Evolutionary conservation across 2,888 invertebrate genomes (phyloP).

Genomic region (Agonopterix arenella): DNA sequence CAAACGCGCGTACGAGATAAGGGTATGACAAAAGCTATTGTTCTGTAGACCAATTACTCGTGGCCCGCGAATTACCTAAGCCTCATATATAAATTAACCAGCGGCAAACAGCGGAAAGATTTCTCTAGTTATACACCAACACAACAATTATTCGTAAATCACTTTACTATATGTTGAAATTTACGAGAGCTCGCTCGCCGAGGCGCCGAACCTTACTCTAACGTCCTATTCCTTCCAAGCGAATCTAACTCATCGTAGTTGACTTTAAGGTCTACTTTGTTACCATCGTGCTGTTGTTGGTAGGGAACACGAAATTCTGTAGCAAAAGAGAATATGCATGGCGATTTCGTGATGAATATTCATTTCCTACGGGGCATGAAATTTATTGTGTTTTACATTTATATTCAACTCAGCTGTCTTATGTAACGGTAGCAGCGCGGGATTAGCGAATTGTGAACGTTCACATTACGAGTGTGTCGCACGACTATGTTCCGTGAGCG

Average conservation of each 20-base stretch:
- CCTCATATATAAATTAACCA: constrained; percentile 76
- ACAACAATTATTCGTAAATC: constrained; percentile 78
- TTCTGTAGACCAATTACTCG: constrained; percentile 75
- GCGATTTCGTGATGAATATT: constrained; percentile 78
- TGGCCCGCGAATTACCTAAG: constrained; percentile 74
- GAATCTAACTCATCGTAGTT: constrained; percentile 46
- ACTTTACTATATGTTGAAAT: constrained; percentile 78
- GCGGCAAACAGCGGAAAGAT: constrained; percentile 77
- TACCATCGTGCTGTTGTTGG: constrained; percentile 21
- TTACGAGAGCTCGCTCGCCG: constrained; percentile 62
- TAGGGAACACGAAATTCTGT: constrained; percentile 63
- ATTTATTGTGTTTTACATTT: constrained; percentile 78
- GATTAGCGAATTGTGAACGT: constrained; percentile 74
- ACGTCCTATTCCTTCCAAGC: constrained; percentile 26
- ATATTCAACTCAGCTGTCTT: constrained; percentile 76
- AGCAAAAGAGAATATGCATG: constrained; percentile 75
- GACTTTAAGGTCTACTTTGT: constrained; percentile 55
- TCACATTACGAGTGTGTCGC: constrained; percentile 62
- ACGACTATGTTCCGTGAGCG: constrained; percentile 54
- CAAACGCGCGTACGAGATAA: constrained; percentile 67
- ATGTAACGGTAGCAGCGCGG: constrained; percentile 75
- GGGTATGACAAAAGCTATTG: constrained; percentile 76
- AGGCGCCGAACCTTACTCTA: constrained; percentile 55
- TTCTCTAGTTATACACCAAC: constrained; percentile 76
- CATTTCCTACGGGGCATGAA: constrained; percentile 78